Evolutionary conservation across 2,888 invertebrate species (phyloP).

Genomic region (Drosophila rubida): DNA sequence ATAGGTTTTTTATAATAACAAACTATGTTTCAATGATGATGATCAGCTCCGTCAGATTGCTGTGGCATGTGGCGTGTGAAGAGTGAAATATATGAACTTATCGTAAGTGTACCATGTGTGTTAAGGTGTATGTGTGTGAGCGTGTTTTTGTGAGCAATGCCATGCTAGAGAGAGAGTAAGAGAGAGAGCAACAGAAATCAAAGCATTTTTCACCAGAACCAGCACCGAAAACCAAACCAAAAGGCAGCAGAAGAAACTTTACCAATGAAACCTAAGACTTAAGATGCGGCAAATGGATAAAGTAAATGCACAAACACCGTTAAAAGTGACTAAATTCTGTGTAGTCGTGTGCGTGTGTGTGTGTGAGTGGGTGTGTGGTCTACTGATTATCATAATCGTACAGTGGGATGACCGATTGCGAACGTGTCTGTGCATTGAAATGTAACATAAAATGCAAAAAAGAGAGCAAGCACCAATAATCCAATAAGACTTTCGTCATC

Average conservation of each 20-base stretch:
- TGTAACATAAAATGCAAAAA: slow-evolving; percentile 69
- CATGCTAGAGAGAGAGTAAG: slow-evolving; percentile 37
- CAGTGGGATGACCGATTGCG: slow-evolving; percentile 49
- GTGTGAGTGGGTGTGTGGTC: slow-evolving; percentile 21
- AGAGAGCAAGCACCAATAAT: slow-evolving; percentile 57
- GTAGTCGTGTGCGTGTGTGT: slow-evolving; percentile 13
- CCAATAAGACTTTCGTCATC: slow-evolving; percentile 49
- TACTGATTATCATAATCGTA: slow-evolving; percentile 53
- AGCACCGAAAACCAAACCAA: slow-evolving; percentile 72
- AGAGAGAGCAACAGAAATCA: slow-evolving; percentile 51
- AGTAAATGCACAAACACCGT: slow-evolving; percentile 67
- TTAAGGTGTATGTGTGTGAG: slow-evolving; percentile 20
- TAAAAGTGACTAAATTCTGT: slow-evolving; percentile 17
- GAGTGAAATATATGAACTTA: slow-evolving; percentile 41
- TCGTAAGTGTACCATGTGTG: slow-evolving; percentile 16
- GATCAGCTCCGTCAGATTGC: slow-evolving; percentile 72
- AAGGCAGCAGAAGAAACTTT: slow-evolving; percentile 63
- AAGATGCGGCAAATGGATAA: slow-evolving; percentile 45
- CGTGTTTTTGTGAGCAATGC: slow-evolving; percentile 22
- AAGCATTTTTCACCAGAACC: slow-evolving; percentile 68
- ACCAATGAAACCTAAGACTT: slow-evolving; percentile 52
- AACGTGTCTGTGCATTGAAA: slow-evolving; percentile 74
- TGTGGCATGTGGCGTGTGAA: slow-evolving; percentile 41
- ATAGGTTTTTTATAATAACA: slow-evolving; percentile 51
- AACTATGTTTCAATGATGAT: slow-evolving; percentile 82